These are phyloP conservation scores for Catharus fuscescens DNA, from an alignment of 2,113 vertebrate species.

Conservation along the genomic window DNA sequence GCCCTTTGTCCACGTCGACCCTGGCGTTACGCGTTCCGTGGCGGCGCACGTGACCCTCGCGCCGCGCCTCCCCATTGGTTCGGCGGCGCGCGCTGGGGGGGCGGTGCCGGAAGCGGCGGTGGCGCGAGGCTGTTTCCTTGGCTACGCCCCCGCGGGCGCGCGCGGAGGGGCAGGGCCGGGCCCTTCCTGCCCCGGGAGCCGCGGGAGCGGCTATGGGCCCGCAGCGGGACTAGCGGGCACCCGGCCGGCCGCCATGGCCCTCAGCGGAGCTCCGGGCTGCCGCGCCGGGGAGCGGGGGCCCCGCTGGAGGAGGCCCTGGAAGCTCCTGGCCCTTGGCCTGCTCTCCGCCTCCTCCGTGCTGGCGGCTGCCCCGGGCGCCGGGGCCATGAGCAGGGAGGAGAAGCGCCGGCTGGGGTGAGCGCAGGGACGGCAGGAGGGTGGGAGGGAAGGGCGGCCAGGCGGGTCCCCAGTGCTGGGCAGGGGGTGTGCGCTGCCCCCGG, in stretches of 20 bases:
- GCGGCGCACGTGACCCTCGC: not conserved
- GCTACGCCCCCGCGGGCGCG: slow-evolving; percentile 58
- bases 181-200: slow-evolving; percentile 10
- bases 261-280: slow-evolving; percentile 56
- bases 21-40: not conserved
- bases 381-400: slow-evolving; percentile 76
- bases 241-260: slow-evolving; percentile 62
- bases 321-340: slow-evolving; percentile 71
- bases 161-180: slow-evolving; percentile 20
- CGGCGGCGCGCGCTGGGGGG: not conserved
- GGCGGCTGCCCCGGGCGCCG: slow-evolving; percentile 55
- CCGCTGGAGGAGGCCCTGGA: slow-evolving; percentile 69
- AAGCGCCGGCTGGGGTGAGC: slow-evolving; percentile 77
- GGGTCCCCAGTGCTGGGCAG: not conserved
- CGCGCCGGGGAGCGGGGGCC: slow-evolving; percentile 2
- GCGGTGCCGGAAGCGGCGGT: slow-evolving; percentile 53
- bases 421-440: not conserved
- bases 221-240: slow-evolving; percentile 50
- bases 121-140: slow-evolving; percentile 72
- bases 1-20: slow-evolving; percentile 64
- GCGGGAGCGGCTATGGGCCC: slow-evolving; percentile 19
- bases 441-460: not conserved
- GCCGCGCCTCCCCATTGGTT: not conserved
- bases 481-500: too few relatives aligned
- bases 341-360: slow-evolving; percentile 72